Conservation (phyloP, 2,113 vertebrate genomes). For the Gobiocypris rarus region DNA sequence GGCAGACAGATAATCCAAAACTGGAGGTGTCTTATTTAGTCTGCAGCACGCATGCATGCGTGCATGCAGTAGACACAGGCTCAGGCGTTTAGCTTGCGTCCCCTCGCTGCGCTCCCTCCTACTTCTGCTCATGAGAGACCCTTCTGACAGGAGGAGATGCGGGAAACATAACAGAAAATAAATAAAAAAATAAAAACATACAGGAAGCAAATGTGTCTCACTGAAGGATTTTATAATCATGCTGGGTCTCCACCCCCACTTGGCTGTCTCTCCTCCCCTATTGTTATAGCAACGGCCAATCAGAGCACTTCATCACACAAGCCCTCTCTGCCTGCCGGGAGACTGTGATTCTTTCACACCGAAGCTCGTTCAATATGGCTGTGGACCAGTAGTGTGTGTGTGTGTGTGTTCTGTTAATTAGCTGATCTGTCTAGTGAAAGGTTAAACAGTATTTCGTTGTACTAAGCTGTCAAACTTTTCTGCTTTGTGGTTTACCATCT, state of each 20-base stretch:
- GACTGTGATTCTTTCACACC: constrained; percentile 65
- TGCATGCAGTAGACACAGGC: constrained; percentile 5
- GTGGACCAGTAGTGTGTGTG: constrained; percentile 44
- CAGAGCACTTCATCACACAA: constrained; percentile 42
- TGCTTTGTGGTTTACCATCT: constrained; percentile 21
- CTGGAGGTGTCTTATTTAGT: constrained; percentile 49
- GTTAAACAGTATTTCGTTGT: neutral
- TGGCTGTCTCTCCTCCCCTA: constrained; percentile 64
- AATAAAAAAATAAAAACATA: constrained; percentile 55
- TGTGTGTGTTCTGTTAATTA: constrained; percentile 41
- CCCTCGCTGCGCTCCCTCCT: constrained; percentile 26
- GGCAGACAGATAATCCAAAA: constrained; percentile 52
- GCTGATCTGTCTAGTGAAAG: constrained; percentile 28
- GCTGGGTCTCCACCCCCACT: constrained; percentile 67
- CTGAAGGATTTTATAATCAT: constrained; percentile 72
- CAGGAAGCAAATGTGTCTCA: constrained; percentile 66
- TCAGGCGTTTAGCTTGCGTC: neutral
- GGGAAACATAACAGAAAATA: constrained; percentile 46
- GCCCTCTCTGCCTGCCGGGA: constrained; percentile 61
- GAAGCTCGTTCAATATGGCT: constrained; percentile 51
- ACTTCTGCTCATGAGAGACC: constrained; percentile 37
- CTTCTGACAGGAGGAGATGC: constrained; percentile 32
- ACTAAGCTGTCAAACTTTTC: constrained; percentile 15
- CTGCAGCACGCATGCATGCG: constrained; percentile 8
- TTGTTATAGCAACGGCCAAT: constrained; percentile 79